These are phyloP conservation scores for Ceratothoa steindachneri DNA, from an alignment of 2,888 invertebrate species.

Conservation along the genomic window DNA sequence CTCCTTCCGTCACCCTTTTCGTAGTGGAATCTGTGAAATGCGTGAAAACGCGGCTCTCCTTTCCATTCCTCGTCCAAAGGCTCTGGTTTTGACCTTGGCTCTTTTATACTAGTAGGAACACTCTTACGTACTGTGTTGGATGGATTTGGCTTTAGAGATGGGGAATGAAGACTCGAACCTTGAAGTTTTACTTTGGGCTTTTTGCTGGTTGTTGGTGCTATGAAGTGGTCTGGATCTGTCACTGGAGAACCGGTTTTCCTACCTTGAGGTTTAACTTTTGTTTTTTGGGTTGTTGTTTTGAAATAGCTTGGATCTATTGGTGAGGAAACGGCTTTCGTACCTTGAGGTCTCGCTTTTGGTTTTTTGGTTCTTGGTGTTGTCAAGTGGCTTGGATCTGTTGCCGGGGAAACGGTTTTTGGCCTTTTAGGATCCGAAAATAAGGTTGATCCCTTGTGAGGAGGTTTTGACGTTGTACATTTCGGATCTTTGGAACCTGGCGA, in stretches of 20 bases:
- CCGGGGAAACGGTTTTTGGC: conserved; percentile 12
- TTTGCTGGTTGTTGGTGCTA: neutral
- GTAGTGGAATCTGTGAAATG: conserved; percentile 49
- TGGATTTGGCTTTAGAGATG: neutral
- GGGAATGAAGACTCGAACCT: neutral
- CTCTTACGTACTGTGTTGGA: conserved; percentile 10
- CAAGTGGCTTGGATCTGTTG: too few species aligned
- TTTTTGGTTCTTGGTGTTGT: neutral
- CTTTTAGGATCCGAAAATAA: conserved; percentile 19
- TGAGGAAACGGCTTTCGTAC: too few species aligned
- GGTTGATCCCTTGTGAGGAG: conserved; percentile 10
- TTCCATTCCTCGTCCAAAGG: conserved; percentile 42
- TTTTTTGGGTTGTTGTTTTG: neutral
- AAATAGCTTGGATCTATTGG: neutral
- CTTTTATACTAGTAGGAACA: conserved; percentile 22
- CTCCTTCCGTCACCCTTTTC: conserved; percentile 48
- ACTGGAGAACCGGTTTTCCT: too few species aligned
- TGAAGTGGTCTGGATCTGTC: neutral
- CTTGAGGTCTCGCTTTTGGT: too few species aligned
- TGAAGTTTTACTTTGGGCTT: neutral
- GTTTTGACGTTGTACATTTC: conserved; percentile 20
- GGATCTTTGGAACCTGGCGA: conserved; percentile 30
- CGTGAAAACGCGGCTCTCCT: conserved; percentile 49
- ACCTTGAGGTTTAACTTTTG: too few species aligned
- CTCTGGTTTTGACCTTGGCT: conserved; percentile 35